Base-by-base conservation (phyloP, 2,888 invertebrate genomes). In the Hylaea fasciaria region DNA sequence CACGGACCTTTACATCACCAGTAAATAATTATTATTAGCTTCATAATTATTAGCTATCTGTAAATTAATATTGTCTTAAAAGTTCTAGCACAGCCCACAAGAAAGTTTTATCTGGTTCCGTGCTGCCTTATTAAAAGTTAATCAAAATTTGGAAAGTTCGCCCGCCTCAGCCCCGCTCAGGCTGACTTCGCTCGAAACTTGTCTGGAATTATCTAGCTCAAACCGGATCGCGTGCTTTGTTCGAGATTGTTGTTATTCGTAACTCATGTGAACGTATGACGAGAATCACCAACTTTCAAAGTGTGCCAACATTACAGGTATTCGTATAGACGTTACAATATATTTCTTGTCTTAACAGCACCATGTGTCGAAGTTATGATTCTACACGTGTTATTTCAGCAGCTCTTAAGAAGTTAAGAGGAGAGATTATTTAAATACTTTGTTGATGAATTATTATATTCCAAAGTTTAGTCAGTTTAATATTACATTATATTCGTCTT, bases 71-170 rank as follows among this genome's bases (percentile, higher is more conserved):
- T 52, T 45, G 47, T 59, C 59, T 51, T 59, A 22, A 66, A 62
- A 62, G 53, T 67, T 67, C 53, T 44, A 48, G 60, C 40, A 32
- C 14, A 35, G 51, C 55, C 50, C 60, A 44, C 50, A 59, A 58
- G 64, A 52, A 70, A 75, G 69, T 73, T 76, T 63, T 70, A 74
- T 74, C 72, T 72, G 64, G 70, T 67, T 63, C 71, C 63, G 64
- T 53, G 57, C 65, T 70, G 72, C 71, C 78, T 77, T 80, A 81
- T 80, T 82, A 78, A 80, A 82, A 80, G 74, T 80, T 81, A 75
- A 81, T 80, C 77, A 74, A 76, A 75, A 77, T 75, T 77, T 70
- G 32, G 63, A 69, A 72, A 73, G 71, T 72, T 61, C 47, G 53
- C 64, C 54, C 46, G 67, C 67, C 66, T 75, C 55, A 58, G 62